Evolutionary conservation across 2,797 vertebrate species (phyloP).

Genomic region (Pristis pectinata): DNA sequence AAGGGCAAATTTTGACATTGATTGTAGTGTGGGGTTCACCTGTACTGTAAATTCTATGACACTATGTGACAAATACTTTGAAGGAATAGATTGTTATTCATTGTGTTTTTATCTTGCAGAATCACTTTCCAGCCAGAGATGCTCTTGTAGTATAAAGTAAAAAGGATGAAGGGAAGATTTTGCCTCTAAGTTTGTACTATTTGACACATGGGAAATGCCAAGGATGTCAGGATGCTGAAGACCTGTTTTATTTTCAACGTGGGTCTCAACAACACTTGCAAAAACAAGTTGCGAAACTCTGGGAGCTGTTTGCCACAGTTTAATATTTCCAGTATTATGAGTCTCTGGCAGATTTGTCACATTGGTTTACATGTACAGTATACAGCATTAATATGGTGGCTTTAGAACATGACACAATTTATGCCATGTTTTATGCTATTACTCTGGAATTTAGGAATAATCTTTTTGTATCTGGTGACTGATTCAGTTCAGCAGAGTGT

Average conservation of each 20-base stretch:
- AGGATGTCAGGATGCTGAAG: not conserved
- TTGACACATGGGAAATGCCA: slow-evolving; percentile 9
- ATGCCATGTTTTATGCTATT: not conserved
- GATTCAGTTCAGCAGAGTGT: slow-evolving; percentile 17
- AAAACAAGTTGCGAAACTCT: slow-evolving; percentile 6
- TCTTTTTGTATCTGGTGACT: not conserved
- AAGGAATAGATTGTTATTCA: not conserved
- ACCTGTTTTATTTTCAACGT: slow-evolving; percentile 7
- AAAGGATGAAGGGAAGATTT: slow-evolving; percentile 45
- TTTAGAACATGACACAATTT: not conserved
- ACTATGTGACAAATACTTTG: not conserved
- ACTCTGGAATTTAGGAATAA: not conserved
- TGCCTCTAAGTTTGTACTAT: not conserved
- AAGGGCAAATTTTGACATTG: no score
- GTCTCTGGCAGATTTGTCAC: slow-evolving; percentile 26
- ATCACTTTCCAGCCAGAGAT: slow-evolving; percentile 69
- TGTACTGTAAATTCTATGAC: no score
- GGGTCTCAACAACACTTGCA: not conserved
- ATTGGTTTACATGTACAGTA: slow-evolving; percentile 33
- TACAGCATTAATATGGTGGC: not conserved
- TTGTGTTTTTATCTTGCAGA: slow-evolving; percentile 54
- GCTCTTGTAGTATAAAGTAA: slow-evolving; percentile 68
- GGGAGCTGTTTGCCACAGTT: slow-evolving; percentile 10
- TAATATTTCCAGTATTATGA: not conserved
- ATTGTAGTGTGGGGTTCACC: no score